These are phyloP conservation scores for Dioctria linearis DNA, from an alignment of 2,888 invertebrate species.

Conservation along the genomic window DNA sequence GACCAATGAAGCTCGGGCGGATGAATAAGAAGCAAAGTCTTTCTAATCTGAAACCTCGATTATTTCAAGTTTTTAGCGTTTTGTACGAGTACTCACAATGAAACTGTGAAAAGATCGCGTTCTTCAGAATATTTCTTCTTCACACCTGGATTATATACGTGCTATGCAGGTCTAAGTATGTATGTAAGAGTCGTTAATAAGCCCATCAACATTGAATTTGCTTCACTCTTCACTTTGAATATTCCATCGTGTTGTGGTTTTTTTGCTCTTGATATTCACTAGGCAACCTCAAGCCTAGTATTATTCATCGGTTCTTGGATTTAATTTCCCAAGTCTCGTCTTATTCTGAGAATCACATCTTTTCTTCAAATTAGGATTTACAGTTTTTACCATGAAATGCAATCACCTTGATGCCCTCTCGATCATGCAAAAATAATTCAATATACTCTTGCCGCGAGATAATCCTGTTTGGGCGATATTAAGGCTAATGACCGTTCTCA, in stretches of 20 bases:
- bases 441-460: not conserved
- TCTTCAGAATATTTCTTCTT: not conserved
- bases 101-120: not conserved
- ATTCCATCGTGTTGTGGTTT: not conserved
- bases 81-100: conserved; percentile 2
- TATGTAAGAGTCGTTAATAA: not conserved
- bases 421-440: not conserved
- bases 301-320: not conserved
- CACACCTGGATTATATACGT: not conserved
- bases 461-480: conserved; percentile 29
- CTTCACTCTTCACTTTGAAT: conserved; percentile 28
- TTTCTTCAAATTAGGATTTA: conserved; percentile 39
- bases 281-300: not conserved
- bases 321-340: conserved; percentile 17
- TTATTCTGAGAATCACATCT: not conserved
- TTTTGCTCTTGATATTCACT: conserved; percentile 6
- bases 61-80: conserved; percentile 6
- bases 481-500: conserved; percentile 35
- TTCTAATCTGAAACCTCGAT: conserved; percentile 10
- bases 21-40: conserved; percentile 20
- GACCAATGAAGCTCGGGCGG: conserved; percentile 28
- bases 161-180: not conserved
- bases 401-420: conserved; percentile 24
- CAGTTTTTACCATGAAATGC: conserved; percentile 21
- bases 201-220: conserved; percentile 33